These are phyloP conservation scores for Palythoa caribaeorum DNA, from an alignment of 92 coral and sea anemone genomes.

Conservation along the genomic window DNA sequence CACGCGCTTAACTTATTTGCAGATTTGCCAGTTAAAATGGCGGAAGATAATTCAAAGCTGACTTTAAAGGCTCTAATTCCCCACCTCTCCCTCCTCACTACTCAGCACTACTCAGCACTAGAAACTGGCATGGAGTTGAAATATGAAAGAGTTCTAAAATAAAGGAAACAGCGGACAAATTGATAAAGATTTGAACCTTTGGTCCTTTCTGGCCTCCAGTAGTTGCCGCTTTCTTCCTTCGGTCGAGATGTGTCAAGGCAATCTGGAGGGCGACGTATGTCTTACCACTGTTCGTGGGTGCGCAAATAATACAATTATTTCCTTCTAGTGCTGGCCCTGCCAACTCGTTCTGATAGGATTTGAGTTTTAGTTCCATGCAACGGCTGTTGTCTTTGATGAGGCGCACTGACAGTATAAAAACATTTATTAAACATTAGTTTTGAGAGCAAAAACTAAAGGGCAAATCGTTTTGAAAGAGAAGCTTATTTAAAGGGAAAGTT, in stretches of 20 bases:
- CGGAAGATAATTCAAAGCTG: too few relatives aligned
- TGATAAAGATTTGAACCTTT: neutral
- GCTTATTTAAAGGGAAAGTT: neutral
- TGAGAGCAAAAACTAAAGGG: neutral
- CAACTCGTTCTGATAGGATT: constrained; percentile 41
- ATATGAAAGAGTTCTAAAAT: too few relatives aligned
- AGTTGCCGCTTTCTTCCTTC: neutral
- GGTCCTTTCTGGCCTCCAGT: neutral
- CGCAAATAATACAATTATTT: constrained; percentile 55
- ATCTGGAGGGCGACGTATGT: constrained; percentile 62
- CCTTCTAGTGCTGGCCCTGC: constrained; percentile 54
- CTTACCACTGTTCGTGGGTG: constrained; percentile 64
- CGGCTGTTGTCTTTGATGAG: constrained; percentile 19
- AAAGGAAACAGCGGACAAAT: too few relatives aligned
- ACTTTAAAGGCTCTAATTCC: too few relatives aligned
- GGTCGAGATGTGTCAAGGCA: constrained; percentile 28
- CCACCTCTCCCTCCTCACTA: too few relatives aligned
- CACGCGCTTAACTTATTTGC: too few relatives aligned
- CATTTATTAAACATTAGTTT: too few relatives aligned
- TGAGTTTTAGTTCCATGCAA: constrained; percentile 31
- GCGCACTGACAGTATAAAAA: constrained; percentile 4
- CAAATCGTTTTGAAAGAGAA: neutral
- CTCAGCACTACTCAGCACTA: too few relatives aligned
- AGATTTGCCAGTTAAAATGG: too few relatives aligned
- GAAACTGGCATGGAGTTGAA: neutral